A percentile compares a stretch with the other conserved stretches of the same genome.
phyloP scores from a whole-genome alignment of 2,113 vertebrate genomes.

The Capreolus pygargus region DNA sequence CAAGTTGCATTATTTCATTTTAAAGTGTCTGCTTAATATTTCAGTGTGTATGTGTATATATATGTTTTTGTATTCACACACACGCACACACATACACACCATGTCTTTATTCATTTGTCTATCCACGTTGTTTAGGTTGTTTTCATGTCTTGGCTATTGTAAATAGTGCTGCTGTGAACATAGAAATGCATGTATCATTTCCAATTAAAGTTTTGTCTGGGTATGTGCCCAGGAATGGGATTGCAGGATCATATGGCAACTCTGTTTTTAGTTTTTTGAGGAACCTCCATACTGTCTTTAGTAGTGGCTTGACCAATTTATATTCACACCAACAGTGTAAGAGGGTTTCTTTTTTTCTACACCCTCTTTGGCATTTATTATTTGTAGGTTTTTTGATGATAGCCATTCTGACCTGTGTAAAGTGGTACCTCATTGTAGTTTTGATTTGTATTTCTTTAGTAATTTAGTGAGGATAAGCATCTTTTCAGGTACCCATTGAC shows the following conservation, averaged over 20 bases:
- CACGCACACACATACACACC: fast-evolving
- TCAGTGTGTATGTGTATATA: background rate
- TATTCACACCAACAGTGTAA: background rate
- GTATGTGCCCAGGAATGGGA: background rate
- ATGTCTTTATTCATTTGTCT: background rate
- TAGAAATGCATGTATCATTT: background rate
- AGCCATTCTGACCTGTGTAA: background rate
- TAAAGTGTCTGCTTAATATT: background rate
- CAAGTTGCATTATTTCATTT: background rate
- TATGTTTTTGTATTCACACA: background rate
- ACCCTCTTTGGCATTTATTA: background rate
- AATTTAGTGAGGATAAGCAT: background rate
- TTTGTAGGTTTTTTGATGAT: background rate
- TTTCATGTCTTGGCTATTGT: background rate
- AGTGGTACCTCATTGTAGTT: background rate
- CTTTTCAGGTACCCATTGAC: background rate
- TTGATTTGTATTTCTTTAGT: background rate
- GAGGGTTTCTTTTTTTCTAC: background rate
- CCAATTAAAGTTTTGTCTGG: background rate
- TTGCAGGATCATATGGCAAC: background rate
- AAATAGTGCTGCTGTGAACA: background rate
- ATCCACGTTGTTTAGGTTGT: background rate
- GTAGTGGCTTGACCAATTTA: background rate
- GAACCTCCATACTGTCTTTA: background rate
- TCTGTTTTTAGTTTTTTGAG: background rate